Conservation (phyloP, 2,797 vertebrate genomes). For the Cetoscarus ocellatus region DNA sequence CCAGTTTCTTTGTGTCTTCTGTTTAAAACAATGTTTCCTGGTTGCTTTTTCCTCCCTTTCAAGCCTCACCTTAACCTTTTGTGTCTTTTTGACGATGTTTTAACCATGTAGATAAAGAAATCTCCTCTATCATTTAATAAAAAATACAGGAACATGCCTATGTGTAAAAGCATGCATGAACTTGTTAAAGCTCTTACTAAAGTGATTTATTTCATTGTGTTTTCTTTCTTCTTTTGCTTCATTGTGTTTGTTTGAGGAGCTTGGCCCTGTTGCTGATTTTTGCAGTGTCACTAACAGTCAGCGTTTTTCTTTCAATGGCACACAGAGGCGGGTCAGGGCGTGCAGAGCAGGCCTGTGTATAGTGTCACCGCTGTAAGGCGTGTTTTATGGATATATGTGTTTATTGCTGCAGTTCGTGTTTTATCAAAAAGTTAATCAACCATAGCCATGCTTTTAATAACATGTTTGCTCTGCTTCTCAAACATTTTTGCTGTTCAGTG, state of each 20-base stretch:
- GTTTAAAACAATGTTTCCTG: not conserved
- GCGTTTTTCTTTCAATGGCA: slow-evolving; percentile 69
- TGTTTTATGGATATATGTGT: slow-evolving; percentile 14
- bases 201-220: not conserved
- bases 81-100: not conserved
- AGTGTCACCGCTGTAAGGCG: slow-evolving; percentile 4
- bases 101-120: not conserved
- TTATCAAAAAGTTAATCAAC: not conserved
- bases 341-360: slow-evolving; percentile 15
- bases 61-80: not conserved
- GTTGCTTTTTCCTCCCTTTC: not conserved
- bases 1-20: slow-evolving; percentile 12
- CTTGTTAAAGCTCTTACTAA: no score
- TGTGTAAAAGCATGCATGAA: not conserved
- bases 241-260: slow-evolving; percentile 34
- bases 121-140: not conserved
- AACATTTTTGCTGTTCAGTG: not conserved
- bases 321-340: slow-evolving; percentile 20
- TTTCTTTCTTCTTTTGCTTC: slow-evolving; percentile 12
- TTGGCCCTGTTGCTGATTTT: slow-evolving; percentile 37
- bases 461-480: not conserved
- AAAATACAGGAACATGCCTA: not conserved
- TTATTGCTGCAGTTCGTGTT: not conserved
- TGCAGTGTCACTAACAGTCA: slow-evolving; percentile 79
- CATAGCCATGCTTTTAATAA: not conserved